Percentiles rank a stretch among this genome's conserved stretches.
Conservation (phyloP, 2,797 vertebrate species). For the Galago senegalensis region DNA sequence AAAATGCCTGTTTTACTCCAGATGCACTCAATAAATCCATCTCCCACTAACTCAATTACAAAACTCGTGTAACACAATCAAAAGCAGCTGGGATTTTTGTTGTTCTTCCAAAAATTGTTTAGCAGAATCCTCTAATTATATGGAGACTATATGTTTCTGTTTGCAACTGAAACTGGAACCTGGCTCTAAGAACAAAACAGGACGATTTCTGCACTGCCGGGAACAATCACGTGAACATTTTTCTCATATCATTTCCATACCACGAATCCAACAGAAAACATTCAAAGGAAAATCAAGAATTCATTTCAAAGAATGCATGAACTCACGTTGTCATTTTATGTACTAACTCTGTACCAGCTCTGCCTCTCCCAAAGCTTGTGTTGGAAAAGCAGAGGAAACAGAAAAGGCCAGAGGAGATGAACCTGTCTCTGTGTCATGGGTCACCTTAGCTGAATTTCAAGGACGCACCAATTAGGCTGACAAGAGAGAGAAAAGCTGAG, state of each 20-base stretch:
- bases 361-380: neutral
- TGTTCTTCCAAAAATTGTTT: constrained; percentile 72
- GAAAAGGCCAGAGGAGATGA: constrained; percentile 47
- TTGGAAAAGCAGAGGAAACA: neutral
- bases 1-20: neutral
- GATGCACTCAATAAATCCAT: constrained; percentile 47
- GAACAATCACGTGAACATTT: constrained; percentile 53
- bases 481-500: neutral
- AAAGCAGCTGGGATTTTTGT: constrained; percentile 66
- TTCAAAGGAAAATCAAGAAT: constrained; percentile 57
- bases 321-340: constrained; percentile 27
- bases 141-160: constrained; percentile 29
- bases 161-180: constrained; percentile 24
- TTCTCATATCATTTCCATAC: constrained; percentile 62
- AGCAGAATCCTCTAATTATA: constrained; percentile 23
- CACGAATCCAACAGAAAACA: neutral
- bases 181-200: constrained; percentile 15
- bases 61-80: constrained; percentile 57
- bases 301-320: neutral
- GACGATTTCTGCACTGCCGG: constrained; percentile 55
- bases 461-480: neutral
- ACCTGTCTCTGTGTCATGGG: constrained; percentile 6
- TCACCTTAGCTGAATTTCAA: constrained; percentile 5
- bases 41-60: constrained; percentile 62
- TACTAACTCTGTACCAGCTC: neutral